A percentile compares a stretch with the other conserved stretches of the same genome.
phyloP scores from a whole-genome alignment of 2,888 invertebrate species.

The Cryptocheilus praepositus region DNA sequence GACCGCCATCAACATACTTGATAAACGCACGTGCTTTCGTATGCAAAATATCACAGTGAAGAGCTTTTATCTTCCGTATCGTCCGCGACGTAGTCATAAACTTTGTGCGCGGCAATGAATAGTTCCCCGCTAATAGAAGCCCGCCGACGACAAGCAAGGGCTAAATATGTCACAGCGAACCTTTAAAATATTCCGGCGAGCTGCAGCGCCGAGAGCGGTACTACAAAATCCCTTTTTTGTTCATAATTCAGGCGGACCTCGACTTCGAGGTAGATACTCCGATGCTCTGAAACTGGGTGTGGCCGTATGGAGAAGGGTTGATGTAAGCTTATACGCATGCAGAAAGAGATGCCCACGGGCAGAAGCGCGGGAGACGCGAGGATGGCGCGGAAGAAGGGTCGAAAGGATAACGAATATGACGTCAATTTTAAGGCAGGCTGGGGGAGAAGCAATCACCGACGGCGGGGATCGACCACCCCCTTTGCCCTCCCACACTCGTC shows the following conservation, averaged over 20 bases:
- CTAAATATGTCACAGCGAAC: constrained; percentile 19
- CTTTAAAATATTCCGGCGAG: constrained; percentile 27
- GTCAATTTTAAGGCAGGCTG: constrained; percentile 71
- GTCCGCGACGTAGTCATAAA: constrained; percentile 10
- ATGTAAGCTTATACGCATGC: constrained; percentile 67
- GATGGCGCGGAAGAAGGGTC: constrained; percentile 69
- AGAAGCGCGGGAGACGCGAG: constrained; percentile 53
- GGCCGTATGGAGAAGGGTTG: constrained; percentile 66
- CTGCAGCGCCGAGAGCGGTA: constrained; percentile 16
- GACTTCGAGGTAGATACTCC: constrained; percentile 43
- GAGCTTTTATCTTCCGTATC: neutral
- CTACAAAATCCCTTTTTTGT: constrained; percentile 41
- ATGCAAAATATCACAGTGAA: neutral
- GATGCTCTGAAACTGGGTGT: constrained; percentile 60
- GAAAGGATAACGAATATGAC: constrained; percentile 74
- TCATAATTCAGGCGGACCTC: constrained; percentile 45
- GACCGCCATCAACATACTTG: constrained; percentile 1
- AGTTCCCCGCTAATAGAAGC: too few relatives aligned
- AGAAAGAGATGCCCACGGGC: constrained; percentile 60
- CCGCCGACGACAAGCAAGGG: neutral
- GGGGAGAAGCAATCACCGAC: constrained; percentile 70
- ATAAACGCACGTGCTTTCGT: neutral
- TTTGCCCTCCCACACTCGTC: constrained; percentile 36
- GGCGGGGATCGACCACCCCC: constrained; percentile 57
- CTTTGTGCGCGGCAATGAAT: neutral